phyloP scores from a whole-genome alignment of 2,797 vertebrate species.

The Erithacus rubecula region DNA sequence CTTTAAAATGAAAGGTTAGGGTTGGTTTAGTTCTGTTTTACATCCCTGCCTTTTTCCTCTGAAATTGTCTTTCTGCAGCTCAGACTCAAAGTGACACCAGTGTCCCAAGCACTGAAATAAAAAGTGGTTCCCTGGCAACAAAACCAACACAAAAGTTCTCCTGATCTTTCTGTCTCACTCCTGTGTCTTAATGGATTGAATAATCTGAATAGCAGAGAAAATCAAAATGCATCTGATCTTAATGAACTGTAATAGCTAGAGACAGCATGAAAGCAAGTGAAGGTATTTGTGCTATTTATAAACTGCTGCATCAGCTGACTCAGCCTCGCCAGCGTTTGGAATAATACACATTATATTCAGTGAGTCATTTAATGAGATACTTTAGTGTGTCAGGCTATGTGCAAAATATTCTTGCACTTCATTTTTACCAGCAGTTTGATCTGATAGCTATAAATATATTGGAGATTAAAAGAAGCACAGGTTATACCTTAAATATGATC shows the following conservation, averaged over 20 bases:
- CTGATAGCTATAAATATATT: background rate
- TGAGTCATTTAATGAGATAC: conserved; percentile 21
- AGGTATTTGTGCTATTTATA: conserved; percentile 50
- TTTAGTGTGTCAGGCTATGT: background rate
- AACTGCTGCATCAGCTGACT: conserved; percentile 15
- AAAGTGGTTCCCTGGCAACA: conserved; percentile 75
- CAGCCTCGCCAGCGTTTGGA: conserved; percentile 6
- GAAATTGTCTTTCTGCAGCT: conserved; percentile 40
- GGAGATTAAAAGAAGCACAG: background rate
- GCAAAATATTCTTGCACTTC: conserved; percentile 23
- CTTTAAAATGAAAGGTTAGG: background rate
- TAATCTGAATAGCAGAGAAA: conserved; percentile 64
- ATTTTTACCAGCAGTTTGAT: background rate
- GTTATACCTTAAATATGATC: background rate
- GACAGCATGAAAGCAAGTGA: conserved; percentile 29
- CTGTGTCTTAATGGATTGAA: conserved; percentile 48
- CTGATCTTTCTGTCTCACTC: conserved; percentile 59
- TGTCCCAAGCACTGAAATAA: conserved; percentile 57
- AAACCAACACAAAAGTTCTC: conserved; percentile 60
- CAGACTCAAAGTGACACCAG: conserved; percentile 57
- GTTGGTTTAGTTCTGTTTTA: conserved; percentile 37
- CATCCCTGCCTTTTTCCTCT: conserved; percentile 14
- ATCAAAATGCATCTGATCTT: conserved; percentile 63
- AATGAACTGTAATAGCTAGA: conserved; percentile 23
- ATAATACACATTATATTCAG: conserved; percentile 22